phyloP scores from a whole-genome alignment of 2,113 vertebrate genomes.

The Meriones unguiculatus region DNA sequence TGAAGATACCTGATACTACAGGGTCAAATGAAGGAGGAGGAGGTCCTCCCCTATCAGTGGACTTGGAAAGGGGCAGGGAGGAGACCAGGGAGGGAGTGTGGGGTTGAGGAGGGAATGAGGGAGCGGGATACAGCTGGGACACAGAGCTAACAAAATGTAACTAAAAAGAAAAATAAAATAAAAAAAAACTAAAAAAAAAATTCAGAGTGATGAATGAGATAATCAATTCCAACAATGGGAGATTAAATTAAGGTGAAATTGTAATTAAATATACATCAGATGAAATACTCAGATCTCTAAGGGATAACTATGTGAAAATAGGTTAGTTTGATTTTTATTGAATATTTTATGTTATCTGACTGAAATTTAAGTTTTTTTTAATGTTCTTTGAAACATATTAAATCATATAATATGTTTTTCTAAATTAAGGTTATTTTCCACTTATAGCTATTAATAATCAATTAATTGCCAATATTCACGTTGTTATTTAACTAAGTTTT shows the following conservation, averaged over 20 bases:
- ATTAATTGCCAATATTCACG: background rate
- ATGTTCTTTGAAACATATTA: background rate
- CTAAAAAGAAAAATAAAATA: too few relatives aligned
- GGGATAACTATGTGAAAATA: background rate
- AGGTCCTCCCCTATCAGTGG: too few relatives aligned
- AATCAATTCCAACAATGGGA: background rate
- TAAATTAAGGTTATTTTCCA: background rate
- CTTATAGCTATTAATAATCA: background rate
- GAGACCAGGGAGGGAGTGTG: too few relatives aligned
- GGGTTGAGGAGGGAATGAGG: too few relatives aligned
- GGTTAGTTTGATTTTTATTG: background rate
- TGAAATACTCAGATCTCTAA: background rate
- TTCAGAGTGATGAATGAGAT: background rate
- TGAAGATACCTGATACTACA: too few relatives aligned
- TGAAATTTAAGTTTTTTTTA: background rate
- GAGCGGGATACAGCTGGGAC: too few relatives aligned
- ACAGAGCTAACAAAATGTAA: too few relatives aligned
- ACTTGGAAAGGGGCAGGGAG: too few relatives aligned
- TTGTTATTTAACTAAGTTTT: background rate
- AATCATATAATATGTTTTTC: background rate
- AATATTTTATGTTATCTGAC: background rate
- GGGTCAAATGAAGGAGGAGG: too few relatives aligned
- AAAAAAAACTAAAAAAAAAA: background rate
- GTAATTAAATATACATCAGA: background rate
- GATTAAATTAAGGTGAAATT: background rate